Evolutionary conservation across 1,140 invertebrate species (phyloP), one percentile per base, ranked within the genome.

Genomic region (Drosophila kepulauana): DNA sequence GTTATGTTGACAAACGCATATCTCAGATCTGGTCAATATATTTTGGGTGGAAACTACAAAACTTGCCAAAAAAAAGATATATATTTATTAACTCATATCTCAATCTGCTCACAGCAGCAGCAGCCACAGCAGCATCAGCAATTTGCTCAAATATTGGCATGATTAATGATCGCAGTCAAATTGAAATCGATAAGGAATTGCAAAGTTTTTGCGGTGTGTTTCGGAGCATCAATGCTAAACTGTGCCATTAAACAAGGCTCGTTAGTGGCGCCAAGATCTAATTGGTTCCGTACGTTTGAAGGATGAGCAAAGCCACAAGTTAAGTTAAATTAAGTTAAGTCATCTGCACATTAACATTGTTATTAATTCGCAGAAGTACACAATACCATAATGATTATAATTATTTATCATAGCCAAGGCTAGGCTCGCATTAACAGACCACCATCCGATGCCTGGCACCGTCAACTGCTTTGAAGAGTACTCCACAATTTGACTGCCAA

Each of bases 221-320:
- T 45, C 15, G 20, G 1, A 58, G 58, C 58, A 20, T 71, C 52
- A 81, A 72, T 86, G 82, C 79, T 86, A 78, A 77, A 74, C 41
- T 57, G 57, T 64, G 43, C 49, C 38, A 59, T 33, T 20, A 56
- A 71, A 67, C 46, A 48, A 76, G 69, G 84, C 73, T 82, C 77
- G 84, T 82, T 87, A 86, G 82, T 70, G 68, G 65, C 69, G 52
- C 77, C 57, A 73, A 62, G 69, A 78, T 61, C 78, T 75, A 84
- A 88, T 89, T 77, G 85, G 85, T 88, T 88, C 84, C 84, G 80
- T 59, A 48, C 66, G 64, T 45, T 63, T 74, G 85, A 88, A 88
- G 84, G 84, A 89, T 89, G 66, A 71, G 28, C 48, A 15, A n/a
- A 46, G 52, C 30, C 46, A 25, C 20, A 10, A 46, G 52, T 25